Base-by-base conservation (phyloP, 2,888 invertebrate species). In the Sepioteuthis lessoniana region DNA sequence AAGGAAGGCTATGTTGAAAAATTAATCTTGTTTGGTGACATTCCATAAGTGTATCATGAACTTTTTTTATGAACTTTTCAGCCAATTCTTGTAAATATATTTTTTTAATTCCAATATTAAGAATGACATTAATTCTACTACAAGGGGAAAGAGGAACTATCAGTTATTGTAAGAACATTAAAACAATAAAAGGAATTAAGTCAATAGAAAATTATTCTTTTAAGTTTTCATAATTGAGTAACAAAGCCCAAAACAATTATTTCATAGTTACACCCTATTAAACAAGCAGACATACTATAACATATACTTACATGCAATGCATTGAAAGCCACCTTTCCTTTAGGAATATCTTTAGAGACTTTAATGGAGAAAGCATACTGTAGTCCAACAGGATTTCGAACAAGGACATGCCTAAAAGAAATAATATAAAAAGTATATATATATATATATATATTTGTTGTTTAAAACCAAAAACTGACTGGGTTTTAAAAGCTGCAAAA, bases 251-350 rank as follows among this genome's bases (percentile, higher is more conserved):
- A n/a, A 31, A 42, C 7, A 31, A 76, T 31, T n/a, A 28, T 10
- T 76, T 76, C 76, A 76, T 10, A 28, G 28, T 16, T 50, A 50
- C 21, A 50, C 2, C n/a, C 42, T 42, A 42, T 42, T 7, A 42
- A 42, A 42, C 7, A 7, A 42, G 42, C 7, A 42, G 7, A 7
- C 8, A 76, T 13, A n/a, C 21, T 76, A 76, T 13, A n/a, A 16
- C n/a, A 76, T 31, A 92, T 46, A 92, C 92, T 92, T 92, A 92
- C 92, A 92, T 92, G 92, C 19, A 92, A 31, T 46, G 92, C 92
- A 92, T 92, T 92, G 25, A 92, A 92, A 7, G n/a, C 47, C 28
- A 92, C 92, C n/a, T 47, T 42, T n/a, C 92, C 47, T 2, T 46
- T 92, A 16, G n/a, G 19, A 42, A 92, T 47, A 5, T 92, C 46